Percentiles rank a stretch among this genome's conserved stretches.
Evolutionary conservation across 2,888 invertebrate species (phyloP).

Genomic region (Nineta flava): DNA sequence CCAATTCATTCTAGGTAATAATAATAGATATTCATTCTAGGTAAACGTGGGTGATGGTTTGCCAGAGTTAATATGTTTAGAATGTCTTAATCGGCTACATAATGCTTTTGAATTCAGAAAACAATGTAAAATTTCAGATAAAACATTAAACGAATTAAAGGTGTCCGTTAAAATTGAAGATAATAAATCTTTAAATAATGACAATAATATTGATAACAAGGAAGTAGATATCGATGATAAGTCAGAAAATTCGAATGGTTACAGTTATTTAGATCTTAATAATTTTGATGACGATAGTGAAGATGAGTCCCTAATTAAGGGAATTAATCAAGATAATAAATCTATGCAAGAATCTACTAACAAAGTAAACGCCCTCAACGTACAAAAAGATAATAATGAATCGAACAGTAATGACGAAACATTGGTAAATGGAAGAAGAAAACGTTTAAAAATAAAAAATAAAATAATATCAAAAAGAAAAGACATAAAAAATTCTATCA

Average conservation of each 20-base stretch:
- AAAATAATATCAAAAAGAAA: too few relatives aligned
- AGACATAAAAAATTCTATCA: neutral
- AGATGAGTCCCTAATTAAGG: too few relatives aligned
- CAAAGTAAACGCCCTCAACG: too few relatives aligned
- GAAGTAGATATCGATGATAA: neutral
- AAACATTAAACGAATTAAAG: conserved; percentile 10
- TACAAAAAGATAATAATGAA: too few relatives aligned
- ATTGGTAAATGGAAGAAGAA: too few relatives aligned
- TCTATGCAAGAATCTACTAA: too few relatives aligned
- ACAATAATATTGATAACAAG: neutral
- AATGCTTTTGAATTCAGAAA: conserved; percentile 18
- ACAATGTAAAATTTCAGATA: conserved; percentile 19
- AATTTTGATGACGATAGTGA: neutral
- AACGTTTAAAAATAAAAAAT: too few relatives aligned
- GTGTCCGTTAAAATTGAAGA: neutral
- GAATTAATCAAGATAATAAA: too few relatives aligned
- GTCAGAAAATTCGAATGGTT: neutral
- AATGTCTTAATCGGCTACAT: conserved; percentile 18
- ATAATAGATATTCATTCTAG: conserved; percentile 13
- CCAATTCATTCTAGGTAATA: too few relatives aligned
- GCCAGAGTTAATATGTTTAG: conserved; percentile 18
- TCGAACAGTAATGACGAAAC: too few relatives aligned
- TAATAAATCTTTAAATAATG: neutral
- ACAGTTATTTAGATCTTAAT: neutral
- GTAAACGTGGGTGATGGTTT: conserved; percentile 16